phyloP scores from a whole-genome alignment of 2,797 vertebrate species.

The Hafferia zeledoni region DNA sequence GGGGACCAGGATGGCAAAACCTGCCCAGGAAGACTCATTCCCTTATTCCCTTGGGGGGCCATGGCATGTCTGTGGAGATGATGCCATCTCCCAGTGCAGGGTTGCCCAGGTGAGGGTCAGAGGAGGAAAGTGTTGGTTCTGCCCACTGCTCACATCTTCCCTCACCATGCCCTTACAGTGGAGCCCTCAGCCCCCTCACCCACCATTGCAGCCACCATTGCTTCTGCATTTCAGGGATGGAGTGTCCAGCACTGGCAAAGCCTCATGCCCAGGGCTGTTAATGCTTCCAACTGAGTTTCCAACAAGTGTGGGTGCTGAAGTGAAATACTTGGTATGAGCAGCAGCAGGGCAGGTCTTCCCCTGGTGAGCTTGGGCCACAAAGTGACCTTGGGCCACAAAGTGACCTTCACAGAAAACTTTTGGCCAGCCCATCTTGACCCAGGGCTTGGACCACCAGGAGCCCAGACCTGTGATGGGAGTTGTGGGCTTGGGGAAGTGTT shows the following conservation, averaged over 20 bases:
- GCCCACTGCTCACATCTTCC: background rate
- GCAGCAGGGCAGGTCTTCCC: background rate
- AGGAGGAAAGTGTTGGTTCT: rapidly evolving
- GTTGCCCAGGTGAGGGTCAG: rapidly evolving
- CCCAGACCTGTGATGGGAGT: background rate
- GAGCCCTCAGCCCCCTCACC: rapidly evolving
- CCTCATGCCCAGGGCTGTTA: background rate
- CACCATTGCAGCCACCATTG: rapidly evolving
- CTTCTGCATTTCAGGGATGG: rapidly evolving
- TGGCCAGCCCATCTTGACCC: background rate
- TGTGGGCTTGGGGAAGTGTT: background rate
- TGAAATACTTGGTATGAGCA: background rate
- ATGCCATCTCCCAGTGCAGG: background rate
- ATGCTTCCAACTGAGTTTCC: rapidly evolving
- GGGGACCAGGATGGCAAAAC: background rate
- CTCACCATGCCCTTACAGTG: background rate
- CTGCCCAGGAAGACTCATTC: rapidly evolving
- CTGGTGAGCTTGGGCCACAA: background rate
- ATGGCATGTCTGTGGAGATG: rapidly evolving
- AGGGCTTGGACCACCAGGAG: background rate
- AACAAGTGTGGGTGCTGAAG: background rate
- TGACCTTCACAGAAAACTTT: background rate
- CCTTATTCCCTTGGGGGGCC: background rate
- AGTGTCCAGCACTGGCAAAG: background rate
- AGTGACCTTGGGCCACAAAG: background rate